Percentiles rank a stretch among this genome's conserved stretches.
Conservation (phyloP, 2,797 vertebrate genomes). For the Phyllotis vaccarum region DNA sequence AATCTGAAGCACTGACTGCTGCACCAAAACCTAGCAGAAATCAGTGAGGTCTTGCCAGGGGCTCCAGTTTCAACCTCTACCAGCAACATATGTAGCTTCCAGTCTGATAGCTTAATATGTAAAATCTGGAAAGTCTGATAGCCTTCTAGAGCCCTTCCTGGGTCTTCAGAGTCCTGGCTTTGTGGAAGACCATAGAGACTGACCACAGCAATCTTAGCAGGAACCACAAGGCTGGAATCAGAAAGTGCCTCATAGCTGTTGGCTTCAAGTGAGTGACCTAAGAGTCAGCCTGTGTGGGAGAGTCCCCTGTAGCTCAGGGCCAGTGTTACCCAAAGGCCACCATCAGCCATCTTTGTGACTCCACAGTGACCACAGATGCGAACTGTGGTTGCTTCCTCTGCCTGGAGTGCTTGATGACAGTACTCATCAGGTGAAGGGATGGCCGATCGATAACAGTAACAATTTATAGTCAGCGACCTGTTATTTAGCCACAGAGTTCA, state of each 20-base stretch:
- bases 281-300: neutral
- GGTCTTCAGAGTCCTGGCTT: neutral
- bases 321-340: conserved; percentile 20
- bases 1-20: neutral
- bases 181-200: neutral
- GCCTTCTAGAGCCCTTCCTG: neutral
- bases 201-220: neutral
- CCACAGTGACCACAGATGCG: neutral
- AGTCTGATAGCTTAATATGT: too few relatives aligned
- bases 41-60: neutral
- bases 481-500: conserved; percentile 69
- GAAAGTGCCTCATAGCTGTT: neutral
- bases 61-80: neutral
- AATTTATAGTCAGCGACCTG: conserved; percentile 29
- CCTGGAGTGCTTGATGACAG: neutral
- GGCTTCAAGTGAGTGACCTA: neutral
- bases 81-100: neutral
- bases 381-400: neutral
- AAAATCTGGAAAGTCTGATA: neutral
- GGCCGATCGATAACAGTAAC: conserved; percentile 59
- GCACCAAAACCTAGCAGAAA: neutral
- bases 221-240: neutral
- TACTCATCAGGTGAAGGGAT: conserved; percentile 57
- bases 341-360: neutral
- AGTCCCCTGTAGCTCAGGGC: neutral